These are phyloP conservation scores for Oryzaephilus surinamensis DNA, from an alignment of 1,140 invertebrate species.

Conservation along the genomic window DNA sequence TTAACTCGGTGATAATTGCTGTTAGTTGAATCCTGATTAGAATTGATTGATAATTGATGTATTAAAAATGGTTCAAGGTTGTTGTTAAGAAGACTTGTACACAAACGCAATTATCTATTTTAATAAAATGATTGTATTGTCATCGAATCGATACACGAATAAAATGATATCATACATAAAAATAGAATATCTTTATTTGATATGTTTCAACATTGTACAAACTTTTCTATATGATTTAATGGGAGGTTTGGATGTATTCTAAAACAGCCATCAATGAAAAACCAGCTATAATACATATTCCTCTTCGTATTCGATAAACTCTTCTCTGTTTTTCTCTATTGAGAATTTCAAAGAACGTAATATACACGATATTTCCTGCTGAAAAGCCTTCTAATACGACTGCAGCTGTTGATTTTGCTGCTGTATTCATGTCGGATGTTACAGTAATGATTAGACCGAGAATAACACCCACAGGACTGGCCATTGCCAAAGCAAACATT, in stretches of 20 bases:
- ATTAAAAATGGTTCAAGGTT: too few species aligned
- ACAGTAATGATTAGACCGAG: constrained; percentile 41
- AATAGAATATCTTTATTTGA: too few species aligned
- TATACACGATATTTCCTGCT: constrained; percentile 33
- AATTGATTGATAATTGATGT: too few species aligned
- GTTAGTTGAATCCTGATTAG: too few species aligned
- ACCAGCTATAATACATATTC: constrained; percentile 29
- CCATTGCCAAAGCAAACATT: constrained; percentile 49
- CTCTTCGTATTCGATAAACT: constrained; percentile 24
- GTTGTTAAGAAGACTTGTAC: too few species aligned
- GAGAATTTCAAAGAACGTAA: constrained; percentile 35
- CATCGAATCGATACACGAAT: too few species aligned
- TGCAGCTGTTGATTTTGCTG: constrained; percentile 27
- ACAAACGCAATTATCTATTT: too few species aligned
- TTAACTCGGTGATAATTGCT: too few species aligned
- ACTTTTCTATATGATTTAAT: too few species aligned
- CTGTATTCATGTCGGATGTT: constrained; percentile 23
- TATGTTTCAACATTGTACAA: too few species aligned
- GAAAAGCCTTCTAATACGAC: constrained; percentile 34
- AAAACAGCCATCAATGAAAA: constrained; percentile 32
- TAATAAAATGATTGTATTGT: too few species aligned
- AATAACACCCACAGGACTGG: constrained; percentile 58
- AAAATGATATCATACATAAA: too few species aligned
- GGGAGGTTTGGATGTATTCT: constrained; percentile 15
- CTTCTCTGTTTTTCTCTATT: constrained; percentile 33